Percentiles rank a stretch among this genome's conserved stretches.
Evolutionary conservation across 2,113 vertebrate genomes (phyloP).

Genomic region (Syngnathus scovelli): DNA sequence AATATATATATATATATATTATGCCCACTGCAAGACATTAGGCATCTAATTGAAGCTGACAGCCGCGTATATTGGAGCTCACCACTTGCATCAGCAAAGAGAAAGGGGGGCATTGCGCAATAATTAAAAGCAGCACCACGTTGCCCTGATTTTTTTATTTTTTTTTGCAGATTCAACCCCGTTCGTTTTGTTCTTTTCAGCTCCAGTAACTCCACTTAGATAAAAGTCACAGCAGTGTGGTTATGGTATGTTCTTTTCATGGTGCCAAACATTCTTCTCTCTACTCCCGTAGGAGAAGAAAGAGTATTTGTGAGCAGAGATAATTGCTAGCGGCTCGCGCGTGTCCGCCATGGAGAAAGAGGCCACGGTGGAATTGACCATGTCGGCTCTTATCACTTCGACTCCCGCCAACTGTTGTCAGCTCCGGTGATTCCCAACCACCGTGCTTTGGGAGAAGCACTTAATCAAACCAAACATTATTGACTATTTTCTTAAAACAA

Average conservation of each 20-base stretch:
- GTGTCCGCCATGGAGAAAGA: neutral
- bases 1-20: too few species aligned
- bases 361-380: neutral
- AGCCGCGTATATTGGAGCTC: neutral
- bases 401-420: neutral
- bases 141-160: too few species aligned
- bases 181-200: neutral
- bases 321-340: neutral
- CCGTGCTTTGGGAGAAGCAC: neutral
- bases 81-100: neutral
- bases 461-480: neutral
- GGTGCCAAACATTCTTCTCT: neutral
- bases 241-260: neutral
- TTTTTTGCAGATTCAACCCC: neutral
- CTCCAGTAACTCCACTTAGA: neutral
- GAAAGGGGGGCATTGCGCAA: neutral
- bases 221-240: neutral
- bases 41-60: neutral
- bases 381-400: neutral
- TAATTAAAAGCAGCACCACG: neutral
- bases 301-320: neutral
- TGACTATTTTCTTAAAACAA: neutral
- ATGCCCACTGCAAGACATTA: neutral
- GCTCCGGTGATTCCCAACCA: neutral
- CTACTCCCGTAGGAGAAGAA: neutral